These are phyloP conservation scores for Carollia perspicillata DNA, from an alignment of 2,113 vertebrate genomes.

Conservation along the genomic window DNA sequence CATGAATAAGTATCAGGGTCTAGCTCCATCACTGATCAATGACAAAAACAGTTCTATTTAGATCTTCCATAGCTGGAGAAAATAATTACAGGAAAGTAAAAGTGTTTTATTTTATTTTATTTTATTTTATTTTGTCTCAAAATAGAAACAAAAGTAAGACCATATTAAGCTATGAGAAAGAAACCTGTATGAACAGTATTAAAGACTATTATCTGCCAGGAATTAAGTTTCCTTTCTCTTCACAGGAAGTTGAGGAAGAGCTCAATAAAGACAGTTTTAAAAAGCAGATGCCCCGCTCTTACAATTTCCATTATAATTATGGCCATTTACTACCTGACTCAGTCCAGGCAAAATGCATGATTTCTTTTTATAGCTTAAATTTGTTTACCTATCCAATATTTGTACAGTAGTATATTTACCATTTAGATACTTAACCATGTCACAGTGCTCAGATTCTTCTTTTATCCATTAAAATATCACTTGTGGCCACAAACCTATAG, in stretches of 20 bases:
- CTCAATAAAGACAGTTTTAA: not conserved
- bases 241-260: not conserved
- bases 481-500: not conserved
- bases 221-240: conserved; percentile 10
- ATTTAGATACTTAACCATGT: not conserved
- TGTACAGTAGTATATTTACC: not conserved
- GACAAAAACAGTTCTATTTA: not conserved
- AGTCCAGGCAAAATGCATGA: not conserved
- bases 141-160: not conserved
- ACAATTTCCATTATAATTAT: not conserved
- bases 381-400: not conserved
- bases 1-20: not conserved
- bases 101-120: not conserved
- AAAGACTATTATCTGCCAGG: not conserved
- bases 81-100: not conserved
- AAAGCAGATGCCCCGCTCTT: not conserved
- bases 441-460: not conserved
- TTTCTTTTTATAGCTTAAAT: not conserved
- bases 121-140: not conserved
- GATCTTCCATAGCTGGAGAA: not conserved
- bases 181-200: not conserved
- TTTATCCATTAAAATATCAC: conserved; percentile 18
- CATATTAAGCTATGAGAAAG: not conserved
- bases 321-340: not conserved
- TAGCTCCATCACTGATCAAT: not conserved